Base-by-base conservation (phyloP, 1,140 invertebrate species). In the Aphidius ervi region DNA sequence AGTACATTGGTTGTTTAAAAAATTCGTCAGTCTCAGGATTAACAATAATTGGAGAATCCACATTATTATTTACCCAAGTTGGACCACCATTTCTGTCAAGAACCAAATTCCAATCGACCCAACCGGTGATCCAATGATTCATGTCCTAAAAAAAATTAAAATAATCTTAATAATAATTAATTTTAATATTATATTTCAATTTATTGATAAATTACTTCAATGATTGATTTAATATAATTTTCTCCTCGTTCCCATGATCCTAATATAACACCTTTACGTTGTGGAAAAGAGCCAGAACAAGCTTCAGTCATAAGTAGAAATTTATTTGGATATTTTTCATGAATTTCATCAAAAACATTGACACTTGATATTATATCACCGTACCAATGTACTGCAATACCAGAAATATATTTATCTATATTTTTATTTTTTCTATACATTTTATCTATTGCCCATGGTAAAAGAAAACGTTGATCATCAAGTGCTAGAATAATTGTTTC, bases 81-180 rank as follows among this genome's bases (percentile, higher is more conserved):
- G 93, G 92, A 4, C 92, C 93, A 50, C 93, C 94, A 16, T 79
- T 68, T 67, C 84, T 76, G 65, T 92, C 82, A 10, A 96, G 74
- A 31, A 86, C 88, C 0, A 96, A 75, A 75, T 96, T 97, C 94
- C 94, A 97, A 72, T 97, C 94, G 5, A 92, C 82, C 92, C 92
- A 94, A 4, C 90, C 87, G 71, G 82, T 86, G 60, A 83, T 82
- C 71, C 77, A 85, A 70, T 89, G 83, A 65, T 87, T 87, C 47
- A 93, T 71, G 75, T 91, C 87, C 84, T 91, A 75, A 3, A 80
- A 67, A 41, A 31, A 31, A 31, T n/a, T n/a, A 2, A 31, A 31
- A 3, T 31, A 31, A 16, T 16, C 16, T 16, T 16, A 0, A 31
- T 31, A 31, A 31, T 31, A 31, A 31, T 31, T 31, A 31, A 31